phyloP scores from a whole-genome alignment of 2,797 vertebrate genomes.

The Heteromormyrus szaboi region DNA sequence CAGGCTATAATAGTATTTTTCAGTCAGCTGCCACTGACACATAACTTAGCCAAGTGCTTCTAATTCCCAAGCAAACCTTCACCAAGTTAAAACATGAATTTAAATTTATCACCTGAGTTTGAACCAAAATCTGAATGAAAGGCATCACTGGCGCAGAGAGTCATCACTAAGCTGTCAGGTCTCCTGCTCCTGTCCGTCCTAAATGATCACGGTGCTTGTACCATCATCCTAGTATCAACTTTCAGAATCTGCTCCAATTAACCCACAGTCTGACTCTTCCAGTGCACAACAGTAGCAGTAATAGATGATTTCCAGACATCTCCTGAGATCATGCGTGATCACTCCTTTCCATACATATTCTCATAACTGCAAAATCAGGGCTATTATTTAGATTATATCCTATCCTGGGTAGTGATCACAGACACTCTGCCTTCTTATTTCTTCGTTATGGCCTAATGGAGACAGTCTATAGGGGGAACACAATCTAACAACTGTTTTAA shows the following conservation, averaged over 20 bases:
- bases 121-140: not conserved
- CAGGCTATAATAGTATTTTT: not conserved
- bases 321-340: not conserved
- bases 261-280: not conserved
- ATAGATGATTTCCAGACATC: not conserved
- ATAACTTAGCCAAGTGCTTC: not conserved
- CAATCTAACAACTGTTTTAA: not conserved
- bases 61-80: not conserved
- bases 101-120: not conserved
- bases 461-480: not conserved
- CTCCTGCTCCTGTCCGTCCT: not conserved
- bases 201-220: not conserved
- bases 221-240: not conserved
- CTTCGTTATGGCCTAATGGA: not conserved
- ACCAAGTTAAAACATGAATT: not conserved
- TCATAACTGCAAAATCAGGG: not conserved
- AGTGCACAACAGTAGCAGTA: not conserved
- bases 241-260: not conserved
- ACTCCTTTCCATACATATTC: not conserved
- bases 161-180: not conserved
- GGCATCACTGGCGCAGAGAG: not conserved
- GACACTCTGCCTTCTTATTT: not conserved
- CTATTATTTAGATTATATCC: not conserved
- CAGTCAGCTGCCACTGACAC: not conserved
- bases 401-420: not conserved